phyloP scores from a whole-genome alignment of 53 echinoderm and acorn worm species.

The Paelopatides confundens region DNA sequence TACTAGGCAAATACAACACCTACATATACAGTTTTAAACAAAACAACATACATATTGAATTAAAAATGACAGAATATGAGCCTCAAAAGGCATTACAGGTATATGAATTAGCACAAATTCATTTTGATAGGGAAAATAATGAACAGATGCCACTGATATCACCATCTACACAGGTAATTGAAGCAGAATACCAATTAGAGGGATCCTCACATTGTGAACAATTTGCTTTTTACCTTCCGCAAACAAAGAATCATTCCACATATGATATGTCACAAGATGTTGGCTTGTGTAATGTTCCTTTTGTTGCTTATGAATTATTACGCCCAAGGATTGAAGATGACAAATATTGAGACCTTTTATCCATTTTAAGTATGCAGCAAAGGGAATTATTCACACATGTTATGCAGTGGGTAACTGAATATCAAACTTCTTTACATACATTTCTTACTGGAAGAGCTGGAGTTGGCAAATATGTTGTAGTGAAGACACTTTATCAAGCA shows the following conservation, averaged over 20 bases:
- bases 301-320: slow-evolving; percentile 48
- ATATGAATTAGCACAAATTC: too few species aligned
- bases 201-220: slow-evolving; percentile 25
- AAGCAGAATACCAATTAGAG: slow-evolving; percentile 26
- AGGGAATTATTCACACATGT: slow-evolving; percentile 51
- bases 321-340: slow-evolving; percentile 36
- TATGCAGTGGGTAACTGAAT: slow-evolving; percentile 30
- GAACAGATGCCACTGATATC: neutral
- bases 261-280: neutral
- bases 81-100: too few species aligned
- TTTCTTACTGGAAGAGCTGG: slow-evolving; percentile 43
- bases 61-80: too few species aligned
- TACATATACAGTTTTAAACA: neutral
- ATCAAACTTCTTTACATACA: slow-evolving; percentile 18
- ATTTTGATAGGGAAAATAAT: too few species aligned
- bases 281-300: neutral
- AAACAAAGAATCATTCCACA: neutral
- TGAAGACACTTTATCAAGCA: slow-evolving; percentile 25
- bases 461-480: neutral
- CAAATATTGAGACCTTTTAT: slow-evolving; percentile 29
- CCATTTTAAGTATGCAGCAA: slow-evolving; percentile 27
- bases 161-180: slow-evolving; percentile 39
- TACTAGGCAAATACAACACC: neutral
- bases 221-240: slow-evolving; percentile 12
- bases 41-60: too few species aligned